Evolutionary conservation across 2,888 invertebrate genomes (phyloP).

Genomic region (Aleiodes testaceus): DNA sequence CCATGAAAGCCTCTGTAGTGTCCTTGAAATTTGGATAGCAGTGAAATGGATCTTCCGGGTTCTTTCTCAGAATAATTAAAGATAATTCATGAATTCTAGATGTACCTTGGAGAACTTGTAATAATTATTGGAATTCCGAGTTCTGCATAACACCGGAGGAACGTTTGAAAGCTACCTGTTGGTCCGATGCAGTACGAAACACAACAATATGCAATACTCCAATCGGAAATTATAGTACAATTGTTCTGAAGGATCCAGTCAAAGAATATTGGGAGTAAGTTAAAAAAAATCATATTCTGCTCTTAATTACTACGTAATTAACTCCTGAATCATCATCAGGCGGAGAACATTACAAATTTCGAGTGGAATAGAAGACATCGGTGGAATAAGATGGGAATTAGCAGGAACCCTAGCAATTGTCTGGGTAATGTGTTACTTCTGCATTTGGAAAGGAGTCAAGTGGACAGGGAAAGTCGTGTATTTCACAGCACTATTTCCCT

Average conservation of each 20-base stretch:
- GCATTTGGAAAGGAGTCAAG: slow-evolving; percentile 98
- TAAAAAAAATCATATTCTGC: neutral
- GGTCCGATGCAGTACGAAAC: slow-evolving; percentile 74
- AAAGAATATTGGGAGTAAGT: slow-evolving; percentile 99
- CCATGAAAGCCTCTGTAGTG: neutral
- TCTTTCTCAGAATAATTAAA: neutral
- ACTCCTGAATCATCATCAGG: slow-evolving; percentile 74
- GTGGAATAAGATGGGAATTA: slow-evolving; percentile 93
- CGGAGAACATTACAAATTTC: slow-evolving; percentile 95
- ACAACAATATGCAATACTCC: slow-evolving; percentile 77
- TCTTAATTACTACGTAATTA: slow-evolving; percentile 11
- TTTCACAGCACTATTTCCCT: slow-evolving; percentile 96
- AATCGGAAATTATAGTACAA: slow-evolving; percentile 80
- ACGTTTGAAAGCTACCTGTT: slow-evolving; percentile 81
- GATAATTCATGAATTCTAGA: slow-evolving; percentile 73
- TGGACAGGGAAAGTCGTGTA: slow-evolving; percentile 99
- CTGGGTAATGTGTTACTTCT: slow-evolving; percentile 98
- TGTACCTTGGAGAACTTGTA: slow-evolving; percentile 95
- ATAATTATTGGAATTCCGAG: slow-evolving; percentile 95
- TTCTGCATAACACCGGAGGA: slow-evolving; percentile 93
- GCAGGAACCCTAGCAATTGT: slow-evolving; percentile 93
- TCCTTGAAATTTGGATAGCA: too few relatives aligned
- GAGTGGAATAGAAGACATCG: slow-evolving; percentile 90
- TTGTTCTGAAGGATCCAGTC: slow-evolving; percentile 89
- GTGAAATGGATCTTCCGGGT: neutral